Percentiles rank a stretch among this genome's conserved stretches.
These are phyloP conservation scores for Chascanopsetta lugubris DNA, from an alignment of 2,113 vertebrate genomes.

Conservation along the genomic window DNA sequence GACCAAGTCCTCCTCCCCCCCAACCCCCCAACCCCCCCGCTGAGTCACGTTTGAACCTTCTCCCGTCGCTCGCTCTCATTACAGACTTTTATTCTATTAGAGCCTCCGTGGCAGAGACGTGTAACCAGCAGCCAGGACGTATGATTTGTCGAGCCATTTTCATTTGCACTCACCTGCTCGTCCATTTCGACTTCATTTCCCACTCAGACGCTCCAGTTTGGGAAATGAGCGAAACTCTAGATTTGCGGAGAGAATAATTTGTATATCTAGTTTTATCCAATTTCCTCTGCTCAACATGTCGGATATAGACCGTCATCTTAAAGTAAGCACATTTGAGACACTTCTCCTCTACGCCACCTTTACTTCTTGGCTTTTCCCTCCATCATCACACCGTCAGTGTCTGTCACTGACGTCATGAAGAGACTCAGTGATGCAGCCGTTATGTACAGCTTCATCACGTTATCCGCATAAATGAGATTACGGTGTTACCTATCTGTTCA, in stretches of 20 bases:
- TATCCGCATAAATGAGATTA: no score
- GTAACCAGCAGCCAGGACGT: neutral
- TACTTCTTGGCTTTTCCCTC: no score
- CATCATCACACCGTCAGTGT: no score
- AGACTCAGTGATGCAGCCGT: no score
- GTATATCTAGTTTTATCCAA: no score
- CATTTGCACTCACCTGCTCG: conserved; percentile 19
- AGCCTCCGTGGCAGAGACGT: neutral
- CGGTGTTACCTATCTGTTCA: no score
- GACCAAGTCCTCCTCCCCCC: neutral
- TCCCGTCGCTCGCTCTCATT: conserved; percentile 5
- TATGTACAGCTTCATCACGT: no score
- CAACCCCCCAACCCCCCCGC: neutral
- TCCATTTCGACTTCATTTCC: conserved; percentile 11
- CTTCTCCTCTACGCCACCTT: no score
- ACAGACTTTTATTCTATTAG: neutral
- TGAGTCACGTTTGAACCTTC: neutral
- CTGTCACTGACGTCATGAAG: no score
- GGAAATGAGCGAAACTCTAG: conserved; percentile 9
- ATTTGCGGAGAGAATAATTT: conserved; percentile 10
- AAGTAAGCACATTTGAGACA: no score
- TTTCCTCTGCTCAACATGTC: no score
- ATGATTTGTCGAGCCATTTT: conserved; percentile 28
- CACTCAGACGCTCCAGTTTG: neutral
- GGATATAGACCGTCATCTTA: no score